phyloP scores from a whole-genome alignment of 2,113 vertebrate genomes.

The Poecile atricapillus region DNA sequence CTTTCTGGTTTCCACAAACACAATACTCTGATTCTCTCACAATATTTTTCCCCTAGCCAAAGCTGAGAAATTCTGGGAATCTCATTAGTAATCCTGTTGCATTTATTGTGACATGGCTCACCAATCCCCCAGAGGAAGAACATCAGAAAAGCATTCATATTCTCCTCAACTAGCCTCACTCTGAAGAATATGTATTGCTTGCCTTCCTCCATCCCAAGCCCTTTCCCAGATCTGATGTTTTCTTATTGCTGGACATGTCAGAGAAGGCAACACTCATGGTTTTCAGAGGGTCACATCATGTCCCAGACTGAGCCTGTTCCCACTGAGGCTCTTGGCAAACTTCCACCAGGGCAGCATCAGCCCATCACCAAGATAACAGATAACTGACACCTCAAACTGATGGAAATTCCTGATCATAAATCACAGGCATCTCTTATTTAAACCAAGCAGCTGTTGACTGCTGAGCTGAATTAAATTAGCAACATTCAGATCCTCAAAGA shows the following conservation, averaged over 20 bases:
- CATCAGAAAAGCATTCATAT: slow-evolving; percentile 16
- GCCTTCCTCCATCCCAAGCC: not conserved
- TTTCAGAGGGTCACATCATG: slow-evolving; percentile 1
- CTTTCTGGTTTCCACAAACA: slow-evolving; percentile 32
- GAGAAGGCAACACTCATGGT: not conserved
- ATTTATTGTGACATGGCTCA: slow-evolving; percentile 41
- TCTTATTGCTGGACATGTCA: not conserved
- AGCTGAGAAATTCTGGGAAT: slow-evolving; percentile 48
- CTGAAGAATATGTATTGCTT: not conserved
- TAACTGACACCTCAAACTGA: not conserved
- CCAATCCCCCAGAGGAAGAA: slow-evolving; percentile 19
- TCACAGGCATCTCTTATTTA: not conserved
- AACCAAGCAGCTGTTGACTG: not conserved
- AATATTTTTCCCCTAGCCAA: slow-evolving; percentile 9
- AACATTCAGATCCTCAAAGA: not conserved
- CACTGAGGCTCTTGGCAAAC: not conserved
- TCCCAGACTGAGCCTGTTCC: not conserved
- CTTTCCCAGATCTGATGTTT: slow-evolving; percentile 23
- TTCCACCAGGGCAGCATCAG: not conserved
- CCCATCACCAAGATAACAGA: not conserved
- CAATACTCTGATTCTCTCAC: slow-evolving; percentile 42
- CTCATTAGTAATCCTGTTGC: slow-evolving; percentile 30
- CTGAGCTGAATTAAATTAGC: not conserved
- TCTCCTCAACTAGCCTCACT: not conserved
- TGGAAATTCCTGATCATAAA: not conserved